Base-by-base conservation (phyloP, 2,113 vertebrate genomes). In the Microcebus ravelobensis region DNA sequence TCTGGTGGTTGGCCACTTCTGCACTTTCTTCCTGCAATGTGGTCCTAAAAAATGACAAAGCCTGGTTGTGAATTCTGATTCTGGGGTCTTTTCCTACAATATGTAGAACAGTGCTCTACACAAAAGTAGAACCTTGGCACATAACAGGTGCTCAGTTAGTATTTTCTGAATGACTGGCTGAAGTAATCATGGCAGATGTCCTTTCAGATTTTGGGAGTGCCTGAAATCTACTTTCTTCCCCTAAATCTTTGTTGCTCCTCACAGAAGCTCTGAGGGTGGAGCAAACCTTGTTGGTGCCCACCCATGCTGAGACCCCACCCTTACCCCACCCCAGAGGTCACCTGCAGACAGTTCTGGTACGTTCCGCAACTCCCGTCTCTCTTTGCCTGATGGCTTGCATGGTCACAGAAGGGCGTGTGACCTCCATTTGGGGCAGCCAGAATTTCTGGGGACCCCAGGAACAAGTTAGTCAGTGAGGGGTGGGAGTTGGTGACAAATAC, bases 241-340 rank as follows among this genome's bases (percentile, higher is more conserved):
- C 13, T 14, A 21, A 21, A 55, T 87, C 48, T 39, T 65, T 42
- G 2, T 59, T 63, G 3, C 48, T 48, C 23, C 39, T 94, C 59
- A 21, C 3, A 36, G 80, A 3, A 25, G 12, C 73, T 63, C 25
- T 50, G 61, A 67, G 23, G 14, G 20, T 59, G 14, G n/a, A 73
- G 55, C 34, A 67, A 61, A 59, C 5, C 31, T 9, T 7, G 36
- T 29, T 29, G 21, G 21, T 85, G 11, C 4, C 52, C 52, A 55
- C 52, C 52, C 21, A 15, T 8, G 2, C 23, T 50, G 25, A 65
- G 67, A 71, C 1, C 20, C 10, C 7, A 7, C 5, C 18, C 21
- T 14, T 2, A 36, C 17, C 4, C 6, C 36, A 34, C 4, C 1
- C 25, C 1, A 9, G 79, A 50, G n/a, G 23, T 18, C 36, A 23